Base-by-base conservation (phyloP, 2,888 invertebrate species). In the Hofmannophila pseudospretella region DNA sequence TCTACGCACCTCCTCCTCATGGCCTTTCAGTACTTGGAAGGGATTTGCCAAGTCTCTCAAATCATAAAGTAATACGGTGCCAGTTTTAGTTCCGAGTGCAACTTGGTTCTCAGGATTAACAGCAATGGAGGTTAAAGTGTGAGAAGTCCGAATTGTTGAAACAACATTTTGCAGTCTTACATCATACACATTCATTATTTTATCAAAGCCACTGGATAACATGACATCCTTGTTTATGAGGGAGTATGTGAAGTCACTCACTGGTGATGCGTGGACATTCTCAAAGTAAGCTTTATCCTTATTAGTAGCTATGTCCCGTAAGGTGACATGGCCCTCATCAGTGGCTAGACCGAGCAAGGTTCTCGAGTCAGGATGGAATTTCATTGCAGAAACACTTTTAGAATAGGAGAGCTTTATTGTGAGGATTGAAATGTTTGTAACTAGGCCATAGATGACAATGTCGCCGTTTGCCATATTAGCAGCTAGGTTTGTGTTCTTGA, bases 171-270 rank as follows among this genome's bases (percentile, higher is more conserved):
- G 79, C 35, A 80, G 54, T 54, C 84, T 67, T n/a, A 88, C 67
- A 61, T 90, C 90, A 55, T 88, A 89, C 1, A 89, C 84, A 64
- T 87, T 79, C 62, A 89, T 82, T 32, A 85, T 75, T 52, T 89
- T 86, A 58, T 90, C 90, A 47, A 79, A 80, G 0, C 90, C 90
- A 50, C 87, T 71, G 0, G 90, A 88, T 3, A 89, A 56, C 61
- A 90, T 66, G 1, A 90, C 80, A 62, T 89, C 89, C 43, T 76
- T 72, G 49, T 89, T 89, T 7, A 88, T 72, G 0, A 88, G 80
- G 0, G 90, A 89, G 63, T 85, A 90, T 20, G 80, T 69, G 39
- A 90, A 73, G 47, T 88, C 88, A 46, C 88, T 89, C n/a, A 90
- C 88, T 1, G 89, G 88, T 2, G 89, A 88, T 10, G 86, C 85